Evolutionary conservation across 2,888 invertebrate species (phyloP), one percentile per base, ranked within the genome.

Genomic region (Lasius platythorax): DNA sequence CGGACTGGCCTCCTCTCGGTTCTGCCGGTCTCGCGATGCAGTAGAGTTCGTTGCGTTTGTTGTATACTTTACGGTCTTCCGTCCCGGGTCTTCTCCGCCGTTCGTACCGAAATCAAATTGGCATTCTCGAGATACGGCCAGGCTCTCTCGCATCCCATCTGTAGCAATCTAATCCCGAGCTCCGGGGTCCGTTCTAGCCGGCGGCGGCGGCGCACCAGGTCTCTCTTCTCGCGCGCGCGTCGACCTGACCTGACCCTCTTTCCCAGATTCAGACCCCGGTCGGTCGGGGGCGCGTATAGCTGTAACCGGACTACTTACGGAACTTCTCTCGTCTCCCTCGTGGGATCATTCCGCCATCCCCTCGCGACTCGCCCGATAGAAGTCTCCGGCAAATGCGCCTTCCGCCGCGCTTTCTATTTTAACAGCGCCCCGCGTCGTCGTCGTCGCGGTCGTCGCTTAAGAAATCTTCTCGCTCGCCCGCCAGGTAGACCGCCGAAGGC

Each of bases 81-180:
- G 86, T 74, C 73, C 64, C 82, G 88, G 86, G 86, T 85, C 85
- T 88, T 85, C 53, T 53, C 83, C 78, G 85, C 85, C 86, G 86
- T 85, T 86, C 90, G 85, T 85, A 78, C 85, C 87, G 84, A 91
- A 92, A 93, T 92, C 90, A 93, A 92, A 93, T 94, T 93, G 92
- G 92, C 92, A 93, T 94, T 93, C 92, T 89, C 89, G 87, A 91
- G 89, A 89, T 92, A 90, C 87, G 86, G 64, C 75, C 88, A 70
- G 84, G 82, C 88, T 88, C 91, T 90, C 92, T 90, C 92, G 91
- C 92, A 92, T 92, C 91, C 93, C 92, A 93, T 93, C 92, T 92
- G 92, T 90, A 87, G 92, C 92, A 92, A 92, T 93, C 92, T 93
- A 93, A 93, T 93, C 92, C 91, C 88, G 89, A 84, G 89, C 88